phyloP scores from a whole-genome alignment of 2,113 vertebrate genomes.

The Lasiurus borealis region DNA sequence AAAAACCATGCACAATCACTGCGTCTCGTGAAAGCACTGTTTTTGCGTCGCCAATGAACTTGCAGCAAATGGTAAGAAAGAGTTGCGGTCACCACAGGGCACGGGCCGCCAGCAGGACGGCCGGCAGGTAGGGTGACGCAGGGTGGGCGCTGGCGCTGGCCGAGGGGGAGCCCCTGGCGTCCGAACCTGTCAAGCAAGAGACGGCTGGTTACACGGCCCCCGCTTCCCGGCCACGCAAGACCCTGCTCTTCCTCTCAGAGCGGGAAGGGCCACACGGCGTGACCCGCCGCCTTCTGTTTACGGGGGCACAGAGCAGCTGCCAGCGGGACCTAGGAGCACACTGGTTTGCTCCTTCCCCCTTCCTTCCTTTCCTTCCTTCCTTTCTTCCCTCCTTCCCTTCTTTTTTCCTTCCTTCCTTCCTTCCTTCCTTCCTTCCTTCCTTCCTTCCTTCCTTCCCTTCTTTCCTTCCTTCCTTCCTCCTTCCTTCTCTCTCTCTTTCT shows the following conservation, averaged over 20 bases:
- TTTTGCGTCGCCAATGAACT: conserved; percentile 74
- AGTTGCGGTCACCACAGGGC: conserved; percentile 81
- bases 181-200: conserved; percentile 90
- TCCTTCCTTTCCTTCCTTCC: too few relatives aligned
- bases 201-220: background rate
- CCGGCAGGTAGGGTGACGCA: conserved; percentile 84
- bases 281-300: too few relatives aligned
- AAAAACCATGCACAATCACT: conserved; percentile 87
- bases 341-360: too few relatives aligned
- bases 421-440: too few relatives aligned
- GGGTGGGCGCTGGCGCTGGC: conserved; percentile 73
- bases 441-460: too few relatives aligned
- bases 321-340: background rate
- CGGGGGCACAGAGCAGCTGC: background rate
- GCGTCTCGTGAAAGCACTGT: conserved; percentile 83
- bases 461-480: too few relatives aligned
- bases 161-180: conserved; percentile 91
- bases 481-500: too few relatives aligned
- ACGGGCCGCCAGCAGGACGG: conserved; percentile 83
- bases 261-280: background rate
- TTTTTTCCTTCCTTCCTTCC: too few relatives aligned
- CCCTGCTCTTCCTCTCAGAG: too few relatives aligned
- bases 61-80: conserved; percentile 59
- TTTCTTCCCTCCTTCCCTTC: too few relatives aligned
- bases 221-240: accelerated